phyloP scores from a whole-genome alignment of 2,113 vertebrate genomes.

The Ophiodon elongatus region DNA sequence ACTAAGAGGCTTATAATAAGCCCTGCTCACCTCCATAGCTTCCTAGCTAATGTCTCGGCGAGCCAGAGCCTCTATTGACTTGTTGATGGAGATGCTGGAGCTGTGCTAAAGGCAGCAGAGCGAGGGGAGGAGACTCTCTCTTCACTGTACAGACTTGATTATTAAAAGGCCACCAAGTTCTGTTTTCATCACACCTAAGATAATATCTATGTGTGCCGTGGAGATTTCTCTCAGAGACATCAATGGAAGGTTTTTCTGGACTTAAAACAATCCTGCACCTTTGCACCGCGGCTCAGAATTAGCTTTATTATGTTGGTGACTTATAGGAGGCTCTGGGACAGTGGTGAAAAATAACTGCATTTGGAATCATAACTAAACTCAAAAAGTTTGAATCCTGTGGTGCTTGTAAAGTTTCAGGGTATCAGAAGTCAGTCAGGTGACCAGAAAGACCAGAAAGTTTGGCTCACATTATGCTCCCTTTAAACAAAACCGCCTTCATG shows the following conservation, averaged over 20 bases:
- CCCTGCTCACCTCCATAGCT: conserved; percentile 79
- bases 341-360: conserved; percentile 23
- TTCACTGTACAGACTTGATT: conserved; percentile 49
- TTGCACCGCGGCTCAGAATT: conserved; percentile 44
- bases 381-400: conserved; percentile 16
- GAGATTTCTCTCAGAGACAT: conserved; percentile 48
- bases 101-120: conserved; percentile 56
- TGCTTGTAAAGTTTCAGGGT: conserved; percentile 53
- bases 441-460: conserved; percentile 82
- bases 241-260: conserved; percentile 61
- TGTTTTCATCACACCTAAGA: conserved; percentile 63
- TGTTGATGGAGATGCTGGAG: conserved; percentile 82
- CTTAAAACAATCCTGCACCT: conserved; percentile 71
- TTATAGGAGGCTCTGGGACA: background rate
- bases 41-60: conserved; percentile 73
- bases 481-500: conserved; percentile 98
- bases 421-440: conserved; percentile 88
- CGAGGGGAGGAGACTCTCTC: conserved; percentile 58
- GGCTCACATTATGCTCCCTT: conserved; percentile 87
- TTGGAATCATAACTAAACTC: conserved; percentile 2
- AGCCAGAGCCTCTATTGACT: conserved; percentile 78
- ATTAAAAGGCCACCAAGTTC: conserved; percentile 65
- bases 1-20: conserved; percentile 85
- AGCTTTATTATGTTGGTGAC: conserved; percentile 32
- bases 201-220: conserved; percentile 25